Evolutionary conservation across 2,888 invertebrate genomes (phyloP), one percentile per base, ranked within the genome.

Genomic region (Brachycybe producta): DNA sequence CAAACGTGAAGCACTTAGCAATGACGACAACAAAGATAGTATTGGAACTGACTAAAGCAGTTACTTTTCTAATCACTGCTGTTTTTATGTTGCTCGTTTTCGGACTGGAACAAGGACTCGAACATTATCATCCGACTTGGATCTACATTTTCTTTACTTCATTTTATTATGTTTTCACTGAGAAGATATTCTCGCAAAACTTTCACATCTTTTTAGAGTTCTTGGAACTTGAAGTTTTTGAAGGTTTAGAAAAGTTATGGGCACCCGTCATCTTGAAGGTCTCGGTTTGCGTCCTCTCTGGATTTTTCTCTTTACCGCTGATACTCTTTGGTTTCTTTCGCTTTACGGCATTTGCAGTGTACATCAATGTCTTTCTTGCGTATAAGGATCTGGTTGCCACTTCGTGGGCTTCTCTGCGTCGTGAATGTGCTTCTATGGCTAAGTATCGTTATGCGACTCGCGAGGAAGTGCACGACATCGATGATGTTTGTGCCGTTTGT

Each of bases 11-110:
- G 58, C 84, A 84, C 64, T 75, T 84, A 49, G 83, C 83, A 27
- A 81, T 84, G 81, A 79, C 82, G 3, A 79, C 82, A 1, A 84
- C 83, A 0, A 83, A 83, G 65, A 78, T 84, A 51, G 82, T 83
- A 7, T 70, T 84, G 47, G 83, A 84, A 64, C 82, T 83, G 79
- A 83, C 83, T 15, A 84, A 84, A 67, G 82, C 82, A 0, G 78
- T 84, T 42, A 83, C 83, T 0, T 84, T 83, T 61, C 73, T 82
- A 27, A 80, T 83, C 28, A 84, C 83, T 0, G 74, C 83, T 34
- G 82, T 80, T 0, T 84, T 82, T 61, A 77, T 82, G 67, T 70
- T 84, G 11, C 70, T 84, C 2, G 80, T 82, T 0, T 76, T 84
- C 42, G 82, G 82, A 2, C 64, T 83, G 52, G 82, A 82, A 61